A percentile compares a stretch with the other conserved stretches of the same genome.
Evolutionary conservation across 2,797 vertebrate genomes (phyloP).

Genomic region (Rousettus madagascariensis): DNA sequence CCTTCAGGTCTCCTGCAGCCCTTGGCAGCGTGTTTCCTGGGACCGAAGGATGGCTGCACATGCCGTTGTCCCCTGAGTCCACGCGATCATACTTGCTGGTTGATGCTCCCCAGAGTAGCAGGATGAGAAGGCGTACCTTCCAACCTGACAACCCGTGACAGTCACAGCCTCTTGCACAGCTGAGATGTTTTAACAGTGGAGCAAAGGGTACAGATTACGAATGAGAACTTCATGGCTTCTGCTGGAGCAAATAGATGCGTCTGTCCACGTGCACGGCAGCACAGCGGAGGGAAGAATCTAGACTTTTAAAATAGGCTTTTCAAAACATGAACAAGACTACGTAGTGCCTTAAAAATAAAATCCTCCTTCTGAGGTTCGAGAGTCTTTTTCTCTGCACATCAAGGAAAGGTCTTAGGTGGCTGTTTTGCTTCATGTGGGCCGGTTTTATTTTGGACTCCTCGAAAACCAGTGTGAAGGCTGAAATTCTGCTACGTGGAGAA

Average conservation of each 20-base stretch:
- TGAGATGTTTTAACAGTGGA: not conserved
- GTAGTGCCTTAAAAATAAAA: not conserved
- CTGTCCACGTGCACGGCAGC: not conserved
- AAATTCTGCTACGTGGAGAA: slow-evolving; percentile 66
- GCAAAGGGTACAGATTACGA: not conserved
- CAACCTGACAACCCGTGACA: not conserved
- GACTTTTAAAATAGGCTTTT: slow-evolving; percentile 20
- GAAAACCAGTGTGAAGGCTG: slow-evolving; percentile 51
- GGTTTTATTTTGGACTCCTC: slow-evolving; percentile 65
- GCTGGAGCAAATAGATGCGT: not conserved
- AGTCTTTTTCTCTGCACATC: slow-evolving; percentile 13
- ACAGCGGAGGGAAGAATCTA: not conserved
- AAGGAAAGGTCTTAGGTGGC: slow-evolving; percentile 55
- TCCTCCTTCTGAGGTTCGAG: slow-evolving; percentile 10
- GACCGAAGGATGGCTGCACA: not conserved
- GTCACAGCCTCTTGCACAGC: not conserved
- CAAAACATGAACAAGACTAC: slow-evolving; percentile 22
- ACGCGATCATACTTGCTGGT: not conserved
- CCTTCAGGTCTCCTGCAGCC: not conserved
- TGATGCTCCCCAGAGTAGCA: not conserved
- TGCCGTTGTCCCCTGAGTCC: not conserved
- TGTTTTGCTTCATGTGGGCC: slow-evolving; percentile 68
- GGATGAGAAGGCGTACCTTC: not conserved
- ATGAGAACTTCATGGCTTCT: not conserved
- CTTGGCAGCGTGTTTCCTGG: not conserved